A percentile compares a stretch with the other conserved stretches of the same genome.
phyloP scores from a whole-genome alignment of 2,888 invertebrate genomes.

The Euphydryas editha region DNA sequence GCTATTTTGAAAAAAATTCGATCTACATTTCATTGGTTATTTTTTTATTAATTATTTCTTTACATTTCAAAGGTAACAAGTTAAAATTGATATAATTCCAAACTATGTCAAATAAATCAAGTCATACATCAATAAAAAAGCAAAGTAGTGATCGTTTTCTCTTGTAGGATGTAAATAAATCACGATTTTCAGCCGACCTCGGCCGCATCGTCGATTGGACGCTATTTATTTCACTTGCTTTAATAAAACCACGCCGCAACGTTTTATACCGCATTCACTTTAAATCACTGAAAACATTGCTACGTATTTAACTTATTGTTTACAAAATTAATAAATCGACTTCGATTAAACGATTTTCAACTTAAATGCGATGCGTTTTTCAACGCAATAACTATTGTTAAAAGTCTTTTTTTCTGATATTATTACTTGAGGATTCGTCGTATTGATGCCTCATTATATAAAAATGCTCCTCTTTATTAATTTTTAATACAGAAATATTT shows the following conservation, averaged over 20 bases:
- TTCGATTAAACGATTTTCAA: background rate
- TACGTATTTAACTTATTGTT: conserved; percentile 10
- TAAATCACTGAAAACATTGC: conserved; percentile 9
- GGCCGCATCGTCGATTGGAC: conserved; percentile 28
- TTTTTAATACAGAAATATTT: too few relatives aligned
- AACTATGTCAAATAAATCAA: conserved; percentile 2
- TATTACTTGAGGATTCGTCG: too few relatives aligned
- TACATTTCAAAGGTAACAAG: too few relatives aligned
- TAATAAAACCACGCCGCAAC: conserved; percentile 27
- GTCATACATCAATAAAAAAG: conserved; percentile 1
- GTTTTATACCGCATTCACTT: conserved; percentile 24
- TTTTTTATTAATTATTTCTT: too few relatives aligned
- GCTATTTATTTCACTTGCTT: conserved; percentile 31
- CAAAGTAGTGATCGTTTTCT: conserved; percentile 9
- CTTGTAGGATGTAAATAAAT: conserved; percentile 31
- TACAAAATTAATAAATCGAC: background rate
- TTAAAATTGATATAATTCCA: background rate
- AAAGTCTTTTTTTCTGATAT: too few relatives aligned
- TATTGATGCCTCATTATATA: too few relatives aligned
- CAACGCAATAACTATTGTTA: too few relatives aligned
- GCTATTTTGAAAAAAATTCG: too few relatives aligned
- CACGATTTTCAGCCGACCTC: conserved; percentile 19
- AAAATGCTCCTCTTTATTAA: too few relatives aligned
- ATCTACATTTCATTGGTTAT: too few relatives aligned
- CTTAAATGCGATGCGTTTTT: background rate